Percentiles rank a stretch among this genome's conserved stretches.
Conservation (phyloP, 2,797 vertebrate species). For the Percopsis omiscomaycus region DNA sequence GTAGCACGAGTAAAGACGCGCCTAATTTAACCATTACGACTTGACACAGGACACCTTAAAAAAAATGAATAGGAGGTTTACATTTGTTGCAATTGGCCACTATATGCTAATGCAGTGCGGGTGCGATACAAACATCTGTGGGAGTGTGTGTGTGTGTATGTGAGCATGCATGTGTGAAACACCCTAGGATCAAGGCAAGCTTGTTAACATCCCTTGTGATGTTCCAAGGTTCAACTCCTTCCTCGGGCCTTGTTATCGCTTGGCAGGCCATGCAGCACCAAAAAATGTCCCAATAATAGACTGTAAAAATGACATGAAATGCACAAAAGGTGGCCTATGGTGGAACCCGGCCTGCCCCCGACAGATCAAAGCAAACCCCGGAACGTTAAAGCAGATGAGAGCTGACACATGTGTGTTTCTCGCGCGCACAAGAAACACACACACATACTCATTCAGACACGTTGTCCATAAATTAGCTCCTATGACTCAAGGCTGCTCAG, state of each 20-base stretch:
- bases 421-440: constrained; percentile 2
- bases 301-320: constrained; percentile 43
- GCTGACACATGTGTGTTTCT: constrained; percentile 45
- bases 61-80: no score
- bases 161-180: constrained; percentile 17
- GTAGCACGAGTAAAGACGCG: no score
- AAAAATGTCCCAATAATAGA: constrained; percentile 34
- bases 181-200: constrained; percentile 31
- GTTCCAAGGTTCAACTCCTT: constrained; percentile 21
- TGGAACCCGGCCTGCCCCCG: constrained; percentile 4
- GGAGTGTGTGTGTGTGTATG: constrained; percentile 1
- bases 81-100: no score
- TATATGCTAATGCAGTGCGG: not conserved
- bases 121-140: not conserved
- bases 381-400: constrained; percentile 3
- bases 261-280: constrained; percentile 13
- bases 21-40: no score
- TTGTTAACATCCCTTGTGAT: constrained; percentile 40
- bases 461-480: constrained; percentile 38
- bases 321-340: constrained; percentile 20
- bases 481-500: constrained; percentile 29
- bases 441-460: not conserved
- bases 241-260: constrained; percentile 42
- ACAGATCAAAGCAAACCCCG: constrained; percentile 31
- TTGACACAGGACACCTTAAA: no score